A percentile compares a stretch with the other conserved stretches of the same genome.
These are phyloP conservation scores for Halesus radiatus DNA, from an alignment of 1,140 invertebrate species.

Conservation along the genomic window DNA sequence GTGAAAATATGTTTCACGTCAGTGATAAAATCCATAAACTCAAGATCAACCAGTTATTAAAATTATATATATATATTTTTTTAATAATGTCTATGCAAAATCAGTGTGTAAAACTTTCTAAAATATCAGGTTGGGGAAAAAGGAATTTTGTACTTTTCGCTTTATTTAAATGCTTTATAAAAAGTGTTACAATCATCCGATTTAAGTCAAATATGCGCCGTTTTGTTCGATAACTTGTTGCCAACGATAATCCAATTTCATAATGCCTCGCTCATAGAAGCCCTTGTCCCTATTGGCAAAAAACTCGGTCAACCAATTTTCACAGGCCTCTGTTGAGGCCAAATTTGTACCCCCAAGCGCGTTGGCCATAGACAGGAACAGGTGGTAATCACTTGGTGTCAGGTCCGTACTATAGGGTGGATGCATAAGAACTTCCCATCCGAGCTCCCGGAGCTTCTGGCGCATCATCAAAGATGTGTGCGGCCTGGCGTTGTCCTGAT, in stretches of 20 bases:
- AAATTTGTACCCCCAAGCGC: slow-evolving; percentile 23
- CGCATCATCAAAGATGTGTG: slow-evolving; percentile 16
- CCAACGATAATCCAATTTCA: neutral
- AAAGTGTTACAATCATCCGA: slow-evolving; percentile 20
- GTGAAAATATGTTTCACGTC: too few species aligned
- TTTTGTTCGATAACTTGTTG: slow-evolving; percentile 14
- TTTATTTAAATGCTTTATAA: neutral
- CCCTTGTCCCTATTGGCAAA: slow-evolving; percentile 21
- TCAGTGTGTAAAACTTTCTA: too few species aligned
- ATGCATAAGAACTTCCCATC: slow-evolving; percentile 17
- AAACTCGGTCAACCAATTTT: slow-evolving; percentile 11
- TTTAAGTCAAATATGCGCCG: slow-evolving; percentile 18
- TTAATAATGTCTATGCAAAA: too few species aligned
- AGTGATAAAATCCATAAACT: too few species aligned
- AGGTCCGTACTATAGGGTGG: slow-evolving; percentile 9
- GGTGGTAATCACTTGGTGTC: slow-evolving; percentile 6
- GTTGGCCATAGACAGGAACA: slow-evolving; percentile 19
- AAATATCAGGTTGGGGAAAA: too few species aligned
- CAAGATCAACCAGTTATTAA: too few species aligned
- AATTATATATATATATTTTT: too few species aligned
- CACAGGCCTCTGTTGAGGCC: slow-evolving; percentile 10
- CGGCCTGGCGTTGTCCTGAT: slow-evolving; percentile 14
- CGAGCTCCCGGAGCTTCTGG: slow-evolving; percentile 19
- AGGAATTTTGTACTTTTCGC: too few species aligned
- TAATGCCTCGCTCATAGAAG: neutral